phyloP scores from a whole-genome alignment of 2,888 invertebrate genomes.

The Melipona bicolor region DNA sequence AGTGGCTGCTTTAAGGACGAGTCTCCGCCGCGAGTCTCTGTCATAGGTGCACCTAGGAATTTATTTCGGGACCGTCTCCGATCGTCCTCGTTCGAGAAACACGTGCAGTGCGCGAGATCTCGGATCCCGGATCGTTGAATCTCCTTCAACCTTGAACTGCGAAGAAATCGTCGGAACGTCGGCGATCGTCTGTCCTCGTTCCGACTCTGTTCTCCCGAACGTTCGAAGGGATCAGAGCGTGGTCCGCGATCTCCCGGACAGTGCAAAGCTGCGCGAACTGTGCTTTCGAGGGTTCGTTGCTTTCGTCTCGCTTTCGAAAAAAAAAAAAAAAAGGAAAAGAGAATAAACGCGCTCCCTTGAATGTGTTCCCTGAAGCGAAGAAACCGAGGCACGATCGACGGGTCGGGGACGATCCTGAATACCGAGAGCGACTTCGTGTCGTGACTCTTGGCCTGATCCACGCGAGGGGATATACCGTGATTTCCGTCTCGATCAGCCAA shows the following conservation, averaged over 20 bases:
- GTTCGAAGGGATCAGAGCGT: neutral
- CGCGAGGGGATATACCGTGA: neutral
- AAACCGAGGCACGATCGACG: conserved; percentile 18
- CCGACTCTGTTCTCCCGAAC: neutral
- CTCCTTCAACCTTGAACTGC: neutral
- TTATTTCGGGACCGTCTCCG: conserved; percentile 67
- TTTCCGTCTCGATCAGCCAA: conserved; percentile 23
- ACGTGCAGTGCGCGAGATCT: conserved; percentile 2
- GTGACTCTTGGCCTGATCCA: conserved; percentile 29
- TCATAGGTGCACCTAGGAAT: conserved; percentile 68
- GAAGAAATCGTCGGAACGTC: neutral
- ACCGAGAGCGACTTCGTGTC: neutral
- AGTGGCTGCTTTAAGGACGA: conserved; percentile 82
- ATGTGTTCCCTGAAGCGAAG: conserved; percentile 29
- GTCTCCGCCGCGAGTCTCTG: conserved; percentile 19
- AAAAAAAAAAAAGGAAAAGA: neutral
- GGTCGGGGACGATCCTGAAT: conserved; percentile 55
- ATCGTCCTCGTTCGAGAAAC: conserved; percentile 54
- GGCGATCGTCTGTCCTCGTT: neutral
- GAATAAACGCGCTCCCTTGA: neutral
- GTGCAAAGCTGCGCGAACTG: conserved; percentile 29
- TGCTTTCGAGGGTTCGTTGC: conserved; percentile 32
- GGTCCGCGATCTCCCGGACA: conserved; percentile 18
- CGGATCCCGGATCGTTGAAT: neutral
- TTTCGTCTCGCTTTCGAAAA: conserved; percentile 1